A percentile compares a stretch with the other conserved stretches of the same genome.
Conservation (phyloP, 2,113 vertebrate genomes). For the Scolopax mira region DNA sequence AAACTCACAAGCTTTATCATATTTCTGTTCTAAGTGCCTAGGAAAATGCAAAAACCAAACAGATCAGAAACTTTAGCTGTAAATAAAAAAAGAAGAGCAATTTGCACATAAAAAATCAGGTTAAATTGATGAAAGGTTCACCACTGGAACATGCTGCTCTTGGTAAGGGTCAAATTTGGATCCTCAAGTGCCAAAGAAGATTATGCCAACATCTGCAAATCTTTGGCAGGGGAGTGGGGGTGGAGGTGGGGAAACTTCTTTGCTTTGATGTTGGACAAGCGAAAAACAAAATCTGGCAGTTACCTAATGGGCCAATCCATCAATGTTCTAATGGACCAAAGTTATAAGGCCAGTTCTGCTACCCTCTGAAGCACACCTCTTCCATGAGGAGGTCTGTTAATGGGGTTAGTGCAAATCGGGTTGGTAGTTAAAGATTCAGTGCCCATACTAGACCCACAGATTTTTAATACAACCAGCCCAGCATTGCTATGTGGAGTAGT, state of each 20-base stretch:
- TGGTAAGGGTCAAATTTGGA: neutral
- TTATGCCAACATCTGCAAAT: fast-evolving
- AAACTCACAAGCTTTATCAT: conserved; percentile 54
- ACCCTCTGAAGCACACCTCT: neutral
- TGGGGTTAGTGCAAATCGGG: neutral
- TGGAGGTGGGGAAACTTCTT: neutral
- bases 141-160: neutral
- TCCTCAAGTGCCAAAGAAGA: neutral
- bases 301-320: neutral
- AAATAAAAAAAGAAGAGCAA: neutral
- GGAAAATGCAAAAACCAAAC: neutral
- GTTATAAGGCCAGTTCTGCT: neutral
- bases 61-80: neutral
- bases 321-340: fast-evolving
- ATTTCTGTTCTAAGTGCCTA: conserved; percentile 75
- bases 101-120: neutral
- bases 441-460: neutral
- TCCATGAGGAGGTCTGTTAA: neutral
- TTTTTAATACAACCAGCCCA: neutral
- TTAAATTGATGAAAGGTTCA: neutral
- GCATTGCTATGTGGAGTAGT: neutral
- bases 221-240: neutral
- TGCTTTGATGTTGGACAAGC: neutral
- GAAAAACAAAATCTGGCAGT: neutral
- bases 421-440: neutral